Percentiles rank a stretch among this genome's conserved stretches.
phyloP scores from a whole-genome alignment of 2,797 vertebrate genomes.

The Lates japonicus region DNA sequence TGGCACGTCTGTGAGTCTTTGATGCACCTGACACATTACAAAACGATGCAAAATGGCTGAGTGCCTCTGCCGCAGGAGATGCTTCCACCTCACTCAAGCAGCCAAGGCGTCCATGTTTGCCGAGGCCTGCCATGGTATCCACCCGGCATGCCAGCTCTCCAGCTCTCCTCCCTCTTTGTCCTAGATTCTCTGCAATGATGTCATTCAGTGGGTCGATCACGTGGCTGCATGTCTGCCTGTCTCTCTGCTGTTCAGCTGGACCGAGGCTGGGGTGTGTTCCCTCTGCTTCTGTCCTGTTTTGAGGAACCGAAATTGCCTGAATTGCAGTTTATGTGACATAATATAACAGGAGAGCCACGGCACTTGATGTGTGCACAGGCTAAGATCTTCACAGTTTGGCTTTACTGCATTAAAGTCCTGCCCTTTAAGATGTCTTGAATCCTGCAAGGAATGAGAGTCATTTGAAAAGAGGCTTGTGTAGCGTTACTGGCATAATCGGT shows the following conservation, averaged over 20 bases:
- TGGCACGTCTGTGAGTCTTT: not conserved
- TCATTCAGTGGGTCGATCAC: slow-evolving; percentile 82
- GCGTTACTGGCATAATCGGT: not conserved
- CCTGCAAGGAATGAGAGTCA: not conserved
- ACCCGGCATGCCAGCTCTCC: slow-evolving; percentile 44
- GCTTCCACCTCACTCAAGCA: slow-evolving; percentile 28
- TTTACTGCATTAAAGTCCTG: slow-evolving; percentile 15
- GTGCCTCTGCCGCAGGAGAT: slow-evolving; percentile 45
- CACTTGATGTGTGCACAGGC: not conserved
- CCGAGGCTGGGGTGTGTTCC: slow-evolving; percentile 12
- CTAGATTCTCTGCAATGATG: slow-evolving; percentile 84
- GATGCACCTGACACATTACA: slow-evolving; percentile 1
- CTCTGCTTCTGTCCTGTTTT: slow-evolving; percentile 20
- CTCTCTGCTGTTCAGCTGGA: slow-evolving; percentile 40
- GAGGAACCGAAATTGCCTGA: slow-evolving; percentile 55
- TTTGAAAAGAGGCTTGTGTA: slow-evolving; percentile 22
- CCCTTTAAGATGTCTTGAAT: slow-evolving; percentile 4
- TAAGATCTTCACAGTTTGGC: not conserved
- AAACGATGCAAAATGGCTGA: slow-evolving; percentile 56
- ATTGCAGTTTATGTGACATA: slow-evolving; percentile 19
- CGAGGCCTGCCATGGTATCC: slow-evolving; percentile 42
- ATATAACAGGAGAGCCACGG: not conserved
- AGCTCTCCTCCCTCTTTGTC: slow-evolving; percentile 79
- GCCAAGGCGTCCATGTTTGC: slow-evolving; percentile 39
- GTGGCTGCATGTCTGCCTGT: slow-evolving; percentile 61